phyloP scores from a whole-genome alignment of 2,797 vertebrate genomes.

The Cuniculus paca region DNA sequence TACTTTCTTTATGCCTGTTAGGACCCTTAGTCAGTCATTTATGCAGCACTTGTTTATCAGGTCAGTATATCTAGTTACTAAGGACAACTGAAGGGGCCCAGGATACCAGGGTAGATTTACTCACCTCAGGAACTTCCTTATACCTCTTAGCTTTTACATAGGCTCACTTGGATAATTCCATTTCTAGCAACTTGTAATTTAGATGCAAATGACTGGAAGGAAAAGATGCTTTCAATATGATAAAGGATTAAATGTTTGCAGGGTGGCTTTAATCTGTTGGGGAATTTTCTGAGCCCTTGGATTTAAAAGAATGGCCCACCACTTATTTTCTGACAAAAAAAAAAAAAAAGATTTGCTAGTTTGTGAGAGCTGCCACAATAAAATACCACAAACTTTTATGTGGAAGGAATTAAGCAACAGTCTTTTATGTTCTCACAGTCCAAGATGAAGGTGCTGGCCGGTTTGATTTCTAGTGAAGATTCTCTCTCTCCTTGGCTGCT shows the following conservation, averaged over 20 bases:
- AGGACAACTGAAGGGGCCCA: neutral
- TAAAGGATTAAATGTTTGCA: neutral
- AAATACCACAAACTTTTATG: neutral
- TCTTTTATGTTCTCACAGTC: neutral
- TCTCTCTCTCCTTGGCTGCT: neutral
- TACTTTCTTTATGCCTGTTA: neutral
- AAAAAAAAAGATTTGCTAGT: neutral
- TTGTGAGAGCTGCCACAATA: neutral
- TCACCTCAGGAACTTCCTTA: neutral
- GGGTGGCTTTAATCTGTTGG: neutral
- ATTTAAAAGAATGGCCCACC: neutral
- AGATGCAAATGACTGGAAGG: neutral
- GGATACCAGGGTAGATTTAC: neutral
- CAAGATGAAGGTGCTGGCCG: neutral
- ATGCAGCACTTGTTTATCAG: neutral
- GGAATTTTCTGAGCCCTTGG: neutral
- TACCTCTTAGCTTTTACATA: neutral
- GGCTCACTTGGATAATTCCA: neutral
- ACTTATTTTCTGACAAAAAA: neutral
- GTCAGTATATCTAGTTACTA: neutral
- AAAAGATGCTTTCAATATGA: neutral
- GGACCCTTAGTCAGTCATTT: neutral
- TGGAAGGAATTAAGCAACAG: neutral
- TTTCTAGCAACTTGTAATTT: neutral
- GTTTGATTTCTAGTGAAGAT: neutral